Conservation (phyloP, 64 coral and sea anemone genomes). For the Dendronephthya gigantea region DNA sequence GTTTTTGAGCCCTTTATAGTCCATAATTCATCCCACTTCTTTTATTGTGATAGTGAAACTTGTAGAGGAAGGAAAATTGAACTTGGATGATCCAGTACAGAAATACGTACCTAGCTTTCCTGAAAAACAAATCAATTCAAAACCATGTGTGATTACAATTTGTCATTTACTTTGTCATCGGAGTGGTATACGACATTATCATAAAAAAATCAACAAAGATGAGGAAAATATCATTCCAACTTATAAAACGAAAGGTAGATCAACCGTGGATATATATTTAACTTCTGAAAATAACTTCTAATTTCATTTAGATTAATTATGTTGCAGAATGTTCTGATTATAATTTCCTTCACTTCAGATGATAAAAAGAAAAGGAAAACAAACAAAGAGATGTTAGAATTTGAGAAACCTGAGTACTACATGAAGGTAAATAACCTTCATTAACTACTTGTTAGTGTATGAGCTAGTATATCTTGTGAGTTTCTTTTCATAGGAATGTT, state of each 20-base stretch:
- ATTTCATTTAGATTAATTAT: too few species aligned
- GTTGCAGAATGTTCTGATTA: too few species aligned
- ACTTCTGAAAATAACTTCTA: too few species aligned
- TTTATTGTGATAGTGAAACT: constrained; percentile 42
- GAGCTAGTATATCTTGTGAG: neutral
- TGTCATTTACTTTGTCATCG: constrained; percentile 76
- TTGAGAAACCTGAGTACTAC: neutral
- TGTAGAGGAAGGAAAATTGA: constrained; percentile 63
- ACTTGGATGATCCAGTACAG: constrained; percentile 81
- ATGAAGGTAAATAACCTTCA: neutral
- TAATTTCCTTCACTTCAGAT: neutral
- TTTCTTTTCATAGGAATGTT: constrained; percentile 50
- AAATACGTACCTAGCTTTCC: constrained; percentile 78
- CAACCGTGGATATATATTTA: too few species aligned
- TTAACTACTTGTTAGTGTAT: too few species aligned
- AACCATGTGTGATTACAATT: constrained; percentile 57
- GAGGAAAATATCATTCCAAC: constrained; percentile 8
- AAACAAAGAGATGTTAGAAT: neutral
- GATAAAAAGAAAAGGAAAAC: neutral
- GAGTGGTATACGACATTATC: constrained; percentile 81
- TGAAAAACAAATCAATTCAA: constrained; percentile 45
- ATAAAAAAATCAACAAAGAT: constrained; percentile 6
- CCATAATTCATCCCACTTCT: neutral
- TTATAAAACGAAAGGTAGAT: neutral
- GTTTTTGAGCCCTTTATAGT: too few species aligned